Evolutionary conservation across 2,113 vertebrate genomes (phyloP).

Genomic region (Pantherophis guttatus): DNA sequence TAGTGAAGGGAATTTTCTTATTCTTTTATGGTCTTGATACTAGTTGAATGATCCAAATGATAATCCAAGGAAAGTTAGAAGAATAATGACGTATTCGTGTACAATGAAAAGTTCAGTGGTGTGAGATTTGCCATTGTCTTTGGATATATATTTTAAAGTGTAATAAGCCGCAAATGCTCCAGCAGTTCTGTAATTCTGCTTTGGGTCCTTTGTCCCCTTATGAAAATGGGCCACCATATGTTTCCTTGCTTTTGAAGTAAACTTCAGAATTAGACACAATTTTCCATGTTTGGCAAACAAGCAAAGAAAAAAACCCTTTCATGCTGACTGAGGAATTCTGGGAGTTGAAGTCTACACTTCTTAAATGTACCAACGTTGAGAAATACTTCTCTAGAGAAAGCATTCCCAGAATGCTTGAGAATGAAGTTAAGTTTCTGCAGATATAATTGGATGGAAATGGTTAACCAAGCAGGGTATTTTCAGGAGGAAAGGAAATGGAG

Average conservation of each 20-base stretch:
- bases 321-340: not conserved
- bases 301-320: not conserved
- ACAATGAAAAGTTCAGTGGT: not conserved
- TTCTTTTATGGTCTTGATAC: not conserved
- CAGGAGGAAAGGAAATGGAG: not conserved
- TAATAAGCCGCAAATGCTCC: not conserved
- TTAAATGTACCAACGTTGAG: not conserved
- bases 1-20: not conserved
- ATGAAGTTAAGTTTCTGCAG: not conserved
- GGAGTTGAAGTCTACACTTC: not conserved
- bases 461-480: not conserved
- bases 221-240: not conserved
- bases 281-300: not conserved
- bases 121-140: not conserved
- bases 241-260: not conserved
- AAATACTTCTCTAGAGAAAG: not conserved
- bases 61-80: not conserved
- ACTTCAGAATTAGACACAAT: not conserved
- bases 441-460: not conserved
- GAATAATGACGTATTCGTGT: constrained; percentile 18
- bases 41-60: not conserved
- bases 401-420: not conserved
- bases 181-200: not conserved
- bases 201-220: not conserved
- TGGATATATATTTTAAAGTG: constrained; percentile 9